Evolutionary conservation across 2,797 vertebrate genomes (phyloP).

Genomic region (Eulemur mongoz): DNA sequence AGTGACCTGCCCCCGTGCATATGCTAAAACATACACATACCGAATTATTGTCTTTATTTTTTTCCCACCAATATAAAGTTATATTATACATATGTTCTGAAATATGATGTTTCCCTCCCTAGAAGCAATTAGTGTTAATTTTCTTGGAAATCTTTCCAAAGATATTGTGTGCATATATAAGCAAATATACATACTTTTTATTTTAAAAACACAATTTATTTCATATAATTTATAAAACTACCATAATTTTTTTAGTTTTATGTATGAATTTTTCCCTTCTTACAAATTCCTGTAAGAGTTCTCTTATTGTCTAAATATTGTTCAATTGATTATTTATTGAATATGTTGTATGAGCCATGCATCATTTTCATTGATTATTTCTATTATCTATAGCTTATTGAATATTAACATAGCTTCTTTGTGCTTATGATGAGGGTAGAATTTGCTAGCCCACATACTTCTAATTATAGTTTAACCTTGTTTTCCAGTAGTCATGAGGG

Average conservation of each 20-base stretch:
- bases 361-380: neutral
- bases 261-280: neutral
- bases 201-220: neutral
- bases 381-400: neutral
- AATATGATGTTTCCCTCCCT: neutral
- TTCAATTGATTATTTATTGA: neutral
- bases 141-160: neutral
- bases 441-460: neutral
- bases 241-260: conserved; percentile 8
- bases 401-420: conserved; percentile 15
- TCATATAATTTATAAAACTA: neutral
- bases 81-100: neutral
- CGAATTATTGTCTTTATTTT: neutral
- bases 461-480: neutral
- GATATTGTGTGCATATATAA: neutral
- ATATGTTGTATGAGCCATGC: neutral
- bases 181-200: neutral
- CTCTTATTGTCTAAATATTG: conserved; percentile 19
- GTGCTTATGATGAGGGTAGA: conserved; percentile 3
- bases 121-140: conserved; percentile 3
- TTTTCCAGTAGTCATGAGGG: neutral
- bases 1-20: neutral
- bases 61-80: neutral
- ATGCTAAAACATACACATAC: neutral
- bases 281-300: neutral